Evolutionary conservation across 2,888 invertebrate species (phyloP), one percentile per base, ranked within the genome.

Genomic region (Rhimphoctona megacephalus): DNA sequence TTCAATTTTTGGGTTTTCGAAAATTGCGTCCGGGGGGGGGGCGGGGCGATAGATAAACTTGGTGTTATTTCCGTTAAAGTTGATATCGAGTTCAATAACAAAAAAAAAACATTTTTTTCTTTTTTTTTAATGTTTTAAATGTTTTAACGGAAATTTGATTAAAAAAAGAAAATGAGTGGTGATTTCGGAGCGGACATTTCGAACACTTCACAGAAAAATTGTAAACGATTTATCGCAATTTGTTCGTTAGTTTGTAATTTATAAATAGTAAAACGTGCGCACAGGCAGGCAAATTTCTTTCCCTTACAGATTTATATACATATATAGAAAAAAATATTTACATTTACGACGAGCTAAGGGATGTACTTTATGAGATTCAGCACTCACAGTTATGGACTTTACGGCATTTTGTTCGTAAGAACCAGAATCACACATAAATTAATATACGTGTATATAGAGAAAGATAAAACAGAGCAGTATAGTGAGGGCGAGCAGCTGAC

Each of bases 401-500:
- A 30, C 46, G 74, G 64, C 49, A n/a, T 77, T 77, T 49, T 22
- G 33, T 77, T 22, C 6, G n/a, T 33, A n/a, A 22, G 22, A 70
- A 54, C n/a, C 22, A 73, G n/a, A 54, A 22, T 7, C 11, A 36
- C 11, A 43, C 43, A 43, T 14, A 1, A 11, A 43, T 14, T 2
- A 52, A 30, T n/a, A 49, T 52, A 66, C 25, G 52, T 61, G 17
- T n/a, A 39, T 78, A 43, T 57, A 6, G 11, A 46, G 25, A 19
- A 22, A 43, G n/a, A 49, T 61, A 61, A 61, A 30, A 61, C 30
- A 79, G 84, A 64, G 79, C 57, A 72, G 88, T 67, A 84, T 85
- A 82, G 88, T 54, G 86, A 90, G 89, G 90, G 91, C 87, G 91
- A 92, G 91, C 93, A 93, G 93, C 93, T 93, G 93, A 92, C 92